phyloP scores from a whole-genome alignment of 2,888 invertebrate genomes.

The Xylocampa areola region DNA sequence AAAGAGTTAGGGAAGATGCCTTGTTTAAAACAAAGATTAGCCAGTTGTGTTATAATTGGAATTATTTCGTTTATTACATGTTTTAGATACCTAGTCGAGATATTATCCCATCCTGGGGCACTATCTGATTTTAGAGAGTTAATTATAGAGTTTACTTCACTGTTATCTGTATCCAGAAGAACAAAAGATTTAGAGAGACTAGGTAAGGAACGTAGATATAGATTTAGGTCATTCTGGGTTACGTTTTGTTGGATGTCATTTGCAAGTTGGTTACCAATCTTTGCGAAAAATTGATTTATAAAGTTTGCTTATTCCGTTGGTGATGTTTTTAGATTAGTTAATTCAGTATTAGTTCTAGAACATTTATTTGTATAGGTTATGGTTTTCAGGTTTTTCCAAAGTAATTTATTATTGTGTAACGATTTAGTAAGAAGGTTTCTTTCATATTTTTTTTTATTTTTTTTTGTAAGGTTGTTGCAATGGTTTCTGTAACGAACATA shows the following conservation, averaged over 20 bases:
- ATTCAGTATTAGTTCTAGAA: constrained; percentile 1
- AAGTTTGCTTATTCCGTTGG: constrained; percentile 1
- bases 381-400: constrained; percentile 3
- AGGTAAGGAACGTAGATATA: background rate
- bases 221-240: background rate
- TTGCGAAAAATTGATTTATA: constrained; percentile 1
- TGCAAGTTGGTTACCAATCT: constrained; percentile 9
- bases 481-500: too few species aligned
- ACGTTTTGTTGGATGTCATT: background rate
- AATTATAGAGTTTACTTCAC: constrained; percentile 2
- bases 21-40: background rate
- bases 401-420: constrained; percentile 1
- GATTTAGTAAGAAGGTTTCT: too few species aligned
- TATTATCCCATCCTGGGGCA: constrained; percentile 1
- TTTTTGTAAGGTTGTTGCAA: too few species aligned
- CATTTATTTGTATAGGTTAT: constrained; percentile 3
- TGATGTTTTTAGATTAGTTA: background rate
- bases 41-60: background rate
- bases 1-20: background rate
- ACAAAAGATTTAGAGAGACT: constrained; percentile 12
- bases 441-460: too few species aligned
- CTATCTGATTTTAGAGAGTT: background rate
- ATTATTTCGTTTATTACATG: background rate
- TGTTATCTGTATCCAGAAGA: background rate
- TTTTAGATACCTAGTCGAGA: constrained; percentile 3